These are phyloP conservation scores for Crenichthys baileyi DNA, from an alignment of 2,797 vertebrate genomes.

Conservation along the genomic window DNA sequence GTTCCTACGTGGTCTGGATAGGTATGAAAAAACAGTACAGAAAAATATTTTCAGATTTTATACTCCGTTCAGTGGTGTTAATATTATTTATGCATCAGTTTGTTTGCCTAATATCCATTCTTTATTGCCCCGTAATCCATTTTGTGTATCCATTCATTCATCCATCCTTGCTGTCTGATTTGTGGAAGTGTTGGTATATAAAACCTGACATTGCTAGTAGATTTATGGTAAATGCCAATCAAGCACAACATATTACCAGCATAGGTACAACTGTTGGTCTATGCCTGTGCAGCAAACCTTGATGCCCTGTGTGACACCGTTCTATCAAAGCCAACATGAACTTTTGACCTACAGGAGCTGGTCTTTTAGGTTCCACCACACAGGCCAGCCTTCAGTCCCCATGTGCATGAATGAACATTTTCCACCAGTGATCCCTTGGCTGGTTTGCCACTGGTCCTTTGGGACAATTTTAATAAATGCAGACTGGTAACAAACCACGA, in stretches of 20 bases:
- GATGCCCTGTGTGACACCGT: not conserved
- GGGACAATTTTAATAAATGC: too few species aligned
- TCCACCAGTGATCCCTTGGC: too few species aligned
- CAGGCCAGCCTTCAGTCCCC: too few species aligned
- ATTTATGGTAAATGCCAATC: not conserved
- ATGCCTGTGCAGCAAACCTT: too few species aligned
- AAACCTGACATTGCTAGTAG: not conserved
- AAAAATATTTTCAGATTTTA: not conserved
- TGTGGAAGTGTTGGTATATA: not conserved
- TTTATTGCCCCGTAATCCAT: too few species aligned
- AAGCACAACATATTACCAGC: too few species aligned
- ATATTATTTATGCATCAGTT: not conserved
- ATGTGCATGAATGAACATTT: too few species aligned
- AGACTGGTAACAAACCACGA: too few species aligned
- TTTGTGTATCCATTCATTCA: not conserved
- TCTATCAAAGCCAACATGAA: not conserved
- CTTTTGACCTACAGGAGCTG: not conserved
- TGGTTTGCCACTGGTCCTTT: too few species aligned
- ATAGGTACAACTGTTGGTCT: too few species aligned
- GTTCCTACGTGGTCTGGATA: not conserved
- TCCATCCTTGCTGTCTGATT: not conserved
- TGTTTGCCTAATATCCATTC: not conserved
- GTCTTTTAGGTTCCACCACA: too few species aligned
- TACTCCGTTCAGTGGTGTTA: not conserved
- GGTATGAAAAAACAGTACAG: not conserved